Conservation (phyloP, 2,113 vertebrate species). For the Trematocara stigmaticum region DNA sequence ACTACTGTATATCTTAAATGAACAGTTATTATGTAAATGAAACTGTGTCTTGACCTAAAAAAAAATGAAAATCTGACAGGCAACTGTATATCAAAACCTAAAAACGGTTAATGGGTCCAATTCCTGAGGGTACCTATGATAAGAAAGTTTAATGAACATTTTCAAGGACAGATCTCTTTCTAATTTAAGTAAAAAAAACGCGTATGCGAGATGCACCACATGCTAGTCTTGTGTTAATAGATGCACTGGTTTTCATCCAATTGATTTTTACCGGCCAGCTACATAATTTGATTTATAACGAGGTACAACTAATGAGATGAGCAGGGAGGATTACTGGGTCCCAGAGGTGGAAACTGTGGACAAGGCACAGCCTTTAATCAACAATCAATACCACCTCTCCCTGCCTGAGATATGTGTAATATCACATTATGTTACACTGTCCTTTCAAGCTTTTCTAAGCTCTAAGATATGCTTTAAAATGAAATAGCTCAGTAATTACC, state of each 20-base stretch:
- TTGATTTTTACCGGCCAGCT: neutral
- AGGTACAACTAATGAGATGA: slow-evolving; percentile 6
- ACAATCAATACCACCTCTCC: slow-evolving; percentile 34
- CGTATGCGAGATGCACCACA: neutral
- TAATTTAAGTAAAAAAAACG: neutral
- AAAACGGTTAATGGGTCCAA: slow-evolving; percentile 13
- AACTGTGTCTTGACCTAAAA: neutral
- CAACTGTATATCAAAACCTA: neutral
- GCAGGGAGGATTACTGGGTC: slow-evolving; percentile 18
- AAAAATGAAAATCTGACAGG: neutral
- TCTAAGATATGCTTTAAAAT: neutral
- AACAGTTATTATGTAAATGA: neutral
- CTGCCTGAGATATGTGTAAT: neutral
- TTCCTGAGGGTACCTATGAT: neutral
- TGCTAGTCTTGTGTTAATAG: neutral
- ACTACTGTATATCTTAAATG: neutral
- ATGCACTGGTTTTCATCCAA: neutral
- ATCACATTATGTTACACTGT: neutral
- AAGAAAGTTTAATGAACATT: neutral
- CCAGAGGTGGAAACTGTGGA: slow-evolving; percentile 12
- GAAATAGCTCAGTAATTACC: neutral
- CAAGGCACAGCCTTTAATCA: slow-evolving; percentile 19
- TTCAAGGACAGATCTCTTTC: neutral
- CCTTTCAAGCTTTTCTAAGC: neutral
- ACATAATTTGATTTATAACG: neutral